Base-by-base conservation (phyloP, 2,113 vertebrate species). In the Tauraco erythrolophus region DNA sequence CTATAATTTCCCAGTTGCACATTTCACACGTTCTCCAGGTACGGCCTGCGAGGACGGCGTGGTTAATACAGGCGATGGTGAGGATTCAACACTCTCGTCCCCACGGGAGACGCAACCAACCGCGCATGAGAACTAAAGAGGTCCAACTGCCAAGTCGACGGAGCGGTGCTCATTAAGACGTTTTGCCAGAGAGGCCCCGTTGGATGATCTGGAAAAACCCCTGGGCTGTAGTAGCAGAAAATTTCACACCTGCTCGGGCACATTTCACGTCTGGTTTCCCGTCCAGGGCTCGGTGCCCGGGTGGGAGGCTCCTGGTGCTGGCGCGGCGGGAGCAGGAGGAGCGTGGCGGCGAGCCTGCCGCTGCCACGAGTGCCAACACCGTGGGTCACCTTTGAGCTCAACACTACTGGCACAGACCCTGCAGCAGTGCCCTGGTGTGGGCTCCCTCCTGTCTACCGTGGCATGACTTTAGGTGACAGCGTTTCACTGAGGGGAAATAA, bases 241-340 rank as follows among this genome's bases (percentile, higher is more conserved):
- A 78, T 92, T 90, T 95, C 93, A 92, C 89, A 91, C 83, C 91
- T 95, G 79, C 65, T 14, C 71, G 89, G 86, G 93, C 89, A 88
- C 75, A 56, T 72, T 92, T 94, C 83, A 92, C 0, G 4, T 33
- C 83, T 91, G 83, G 33, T 64, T 94, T 91, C 61, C 79, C 53
- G 56, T 35, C 33, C 82, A 85, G 78, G 85, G 88, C 94, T 85
- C 16, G 19, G 13, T 83, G 86, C 89, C 91, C 10, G 1, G 35
- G 24, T 58, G 61, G 89, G 88, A 94, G 53, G 78, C n/a, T 85
- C 69, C 53, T 0, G 7, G 75, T 5, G 14, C 17, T 61, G 80
- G 68, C 3, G 1, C 4, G 2, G 56, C n/a, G 37, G 39, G 30
- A 33, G 12, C 33, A 45, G 80, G 11, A 58, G 58, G 4, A 61